Percentiles rank a stretch among this genome's conserved stretches.
phyloP scores from a whole-genome alignment of 2,888 invertebrate genomes.

The Cactoblastis cactorum region DNA sequence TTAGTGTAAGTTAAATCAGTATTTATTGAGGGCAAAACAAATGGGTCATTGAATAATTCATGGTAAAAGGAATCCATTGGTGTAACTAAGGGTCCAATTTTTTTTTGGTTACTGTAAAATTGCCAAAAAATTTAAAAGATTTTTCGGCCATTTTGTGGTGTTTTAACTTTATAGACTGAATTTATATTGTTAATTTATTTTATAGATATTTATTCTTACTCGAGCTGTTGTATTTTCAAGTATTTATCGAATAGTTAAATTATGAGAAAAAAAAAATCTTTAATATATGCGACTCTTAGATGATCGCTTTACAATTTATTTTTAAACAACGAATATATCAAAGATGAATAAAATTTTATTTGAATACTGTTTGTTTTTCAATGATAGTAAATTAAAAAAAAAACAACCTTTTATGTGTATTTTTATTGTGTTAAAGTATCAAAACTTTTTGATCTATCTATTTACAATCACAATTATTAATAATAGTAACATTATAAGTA shows the following conservation, averaged over 20 bases:
- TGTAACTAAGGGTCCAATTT: conserved; percentile 29
- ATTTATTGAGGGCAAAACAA: conserved; percentile 13
- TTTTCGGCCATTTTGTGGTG: conserved; percentile 62
- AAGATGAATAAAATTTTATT: conserved; percentile 37
- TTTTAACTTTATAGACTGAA: conserved; percentile 55
- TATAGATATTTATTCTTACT: conserved; percentile 48
- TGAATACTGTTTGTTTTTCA: neutral
- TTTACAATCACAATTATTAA: conserved; percentile 23
- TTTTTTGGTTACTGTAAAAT: conserved; percentile 50
- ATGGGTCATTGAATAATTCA: conserved; percentile 16
- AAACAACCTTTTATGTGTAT: conserved; percentile 10
- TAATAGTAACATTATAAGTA: neutral
- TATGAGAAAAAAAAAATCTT: conserved; percentile 21
- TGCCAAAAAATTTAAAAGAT: conserved; percentile 49
- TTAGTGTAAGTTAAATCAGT: neutral
- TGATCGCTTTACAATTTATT: conserved; percentile 29
- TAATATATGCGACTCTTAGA: conserved; percentile 20
- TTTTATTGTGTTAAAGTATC: conserved; percentile 15
- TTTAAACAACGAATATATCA: conserved; percentile 43
- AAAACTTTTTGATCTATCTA: conserved; percentile 17
- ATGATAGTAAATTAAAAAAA: too few species aligned
- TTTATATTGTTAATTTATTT: conserved; percentile 60
- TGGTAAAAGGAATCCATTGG: conserved; percentile 26
- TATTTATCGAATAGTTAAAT: conserved; percentile 27
- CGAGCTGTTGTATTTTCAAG: conserved; percentile 21